phyloP scores from a whole-genome alignment of 2,888 invertebrate genomes.

The Polietes domitor region DNA sequence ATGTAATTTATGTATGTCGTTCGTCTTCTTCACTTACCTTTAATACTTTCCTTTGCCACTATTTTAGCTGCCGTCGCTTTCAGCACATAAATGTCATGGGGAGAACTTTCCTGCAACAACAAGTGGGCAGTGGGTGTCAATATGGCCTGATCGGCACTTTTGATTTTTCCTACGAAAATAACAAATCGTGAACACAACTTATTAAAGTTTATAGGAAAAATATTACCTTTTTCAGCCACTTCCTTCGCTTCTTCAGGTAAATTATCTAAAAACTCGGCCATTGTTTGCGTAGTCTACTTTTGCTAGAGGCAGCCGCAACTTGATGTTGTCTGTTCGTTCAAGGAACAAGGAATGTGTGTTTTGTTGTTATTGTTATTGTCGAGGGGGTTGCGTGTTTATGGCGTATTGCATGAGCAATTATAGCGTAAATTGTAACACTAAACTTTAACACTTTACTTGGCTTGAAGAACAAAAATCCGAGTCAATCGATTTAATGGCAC shows the following conservation, averaged over 20 bases:
- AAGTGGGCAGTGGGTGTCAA: slow-evolving; percentile 72
- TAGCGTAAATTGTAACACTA: slow-evolving; percentile 35
- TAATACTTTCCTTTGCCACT: slow-evolving; percentile 70
- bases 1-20: too few species aligned
- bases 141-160: slow-evolving; percentile 74
- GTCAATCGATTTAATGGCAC: slow-evolving; percentile 14
- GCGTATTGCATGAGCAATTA: slow-evolving; percentile 51
- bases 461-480: too few species aligned
- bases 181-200: neutral
- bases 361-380: neutral
- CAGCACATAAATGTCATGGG: slow-evolving; percentile 76
- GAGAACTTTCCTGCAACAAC: slow-evolving; percentile 72
- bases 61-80: slow-evolving; percentile 78
- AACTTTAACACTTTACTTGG: slow-evolving; percentile 17
- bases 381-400: slow-evolving; percentile 42
- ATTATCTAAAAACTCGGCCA: slow-evolving; percentile 75
- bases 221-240: slow-evolving; percentile 73
- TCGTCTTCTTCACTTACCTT: slow-evolving; percentile 35
- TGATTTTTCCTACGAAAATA: slow-evolving; percentile 72
- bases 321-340: neutral
- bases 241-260: slow-evolving; percentile 72
- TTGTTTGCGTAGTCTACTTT: slow-evolving; percentile 48
- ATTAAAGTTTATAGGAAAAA: neutral
- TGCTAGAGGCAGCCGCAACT: neutral
- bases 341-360: neutral